phyloP scores from a whole-genome alignment of 2,797 vertebrate genomes.

The Lacerta bilineata region DNA sequence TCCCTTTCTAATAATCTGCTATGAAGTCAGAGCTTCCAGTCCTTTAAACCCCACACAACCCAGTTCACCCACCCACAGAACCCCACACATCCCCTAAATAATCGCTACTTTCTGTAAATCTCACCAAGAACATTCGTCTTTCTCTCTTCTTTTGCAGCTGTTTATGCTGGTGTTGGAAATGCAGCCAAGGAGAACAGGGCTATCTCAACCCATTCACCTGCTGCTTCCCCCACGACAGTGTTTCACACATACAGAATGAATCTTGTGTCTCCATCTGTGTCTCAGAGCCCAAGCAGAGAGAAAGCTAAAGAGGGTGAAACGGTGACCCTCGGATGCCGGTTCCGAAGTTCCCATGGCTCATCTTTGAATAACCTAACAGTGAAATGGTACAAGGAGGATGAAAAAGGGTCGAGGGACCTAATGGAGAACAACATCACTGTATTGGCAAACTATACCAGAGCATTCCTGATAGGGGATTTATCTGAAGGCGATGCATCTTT shows the following conservation, averaged over 20 bases:
- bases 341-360: not conserved
- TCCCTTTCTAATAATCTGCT: too few species aligned
- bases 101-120: not conserved
- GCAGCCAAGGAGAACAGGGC: not conserved
- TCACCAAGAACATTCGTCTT: slow-evolving; percentile 27
- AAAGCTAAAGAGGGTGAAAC: slow-evolving; percentile 78
- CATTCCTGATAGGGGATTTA: slow-evolving; percentile 71
- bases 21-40: too few species aligned
- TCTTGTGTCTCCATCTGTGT: slow-evolving; percentile 52
- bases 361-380: slow-evolving; percentile 52
- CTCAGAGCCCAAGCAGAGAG: slow-evolving; percentile 72
- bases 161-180: slow-evolving; percentile 28
- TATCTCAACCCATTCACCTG: slow-evolving; percentile 15
- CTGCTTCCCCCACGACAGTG: not conserved
- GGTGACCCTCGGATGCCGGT: slow-evolving; percentile 71
- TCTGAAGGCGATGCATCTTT: slow-evolving; percentile 72
- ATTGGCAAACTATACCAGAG: slow-evolving; percentile 64
- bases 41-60: too few species aligned
- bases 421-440: slow-evolving; percentile 65
- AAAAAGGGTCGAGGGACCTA: slow-evolving; percentile 63
- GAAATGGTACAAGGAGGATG: slow-evolving; percentile 75
- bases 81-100: not conserved
- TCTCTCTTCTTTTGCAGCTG: slow-evolving; percentile 60
- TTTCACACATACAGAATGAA: not conserved
- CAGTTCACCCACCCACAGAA: not conserved